These are phyloP conservation scores for Calycopis cecrops DNA, from an alignment of 1,140 invertebrate genomes.

Conservation along the genomic window DNA sequence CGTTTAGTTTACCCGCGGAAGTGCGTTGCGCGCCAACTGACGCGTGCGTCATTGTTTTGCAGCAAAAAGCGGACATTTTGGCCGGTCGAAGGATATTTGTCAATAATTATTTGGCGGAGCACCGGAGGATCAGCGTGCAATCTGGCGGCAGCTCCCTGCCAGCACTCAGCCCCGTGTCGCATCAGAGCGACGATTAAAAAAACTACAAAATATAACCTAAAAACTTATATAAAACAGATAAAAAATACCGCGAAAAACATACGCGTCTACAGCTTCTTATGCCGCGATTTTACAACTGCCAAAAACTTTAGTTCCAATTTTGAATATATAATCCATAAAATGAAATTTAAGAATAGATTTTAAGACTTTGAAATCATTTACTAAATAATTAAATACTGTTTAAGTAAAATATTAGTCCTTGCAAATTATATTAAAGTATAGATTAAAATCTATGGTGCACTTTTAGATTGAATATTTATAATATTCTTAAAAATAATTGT, in stretches of 20 bases:
- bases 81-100: slow-evolving; percentile 75
- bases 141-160: slow-evolving; percentile 69
- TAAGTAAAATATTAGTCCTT: slow-evolving; percentile 47
- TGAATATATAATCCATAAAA: slow-evolving; percentile 25
- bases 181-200: slow-evolving; percentile 69
- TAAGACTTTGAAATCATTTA: slow-evolving; percentile 43
- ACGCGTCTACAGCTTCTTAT: slow-evolving; percentile 11
- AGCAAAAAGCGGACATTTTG: slow-evolving; percentile 76
- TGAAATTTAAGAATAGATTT: slow-evolving; percentile 26
- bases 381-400: slow-evolving; percentile 33
- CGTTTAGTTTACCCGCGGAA: slow-evolving; percentile 26
- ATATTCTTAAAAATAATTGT: slow-evolving; percentile 18
- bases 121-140: slow-evolving; percentile 75
- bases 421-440: slow-evolving; percentile 51
- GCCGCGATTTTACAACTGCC: slow-evolving; percentile 15
- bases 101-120: slow-evolving; percentile 77
- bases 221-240: slow-evolving; percentile 14
- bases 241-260: slow-evolving; percentile 26
- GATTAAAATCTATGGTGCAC: slow-evolving; percentile 63
- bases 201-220: slow-evolving; percentile 30
- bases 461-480: slow-evolving; percentile 42
- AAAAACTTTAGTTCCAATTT: slow-evolving; percentile 16
- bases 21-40: slow-evolving; percentile 43
- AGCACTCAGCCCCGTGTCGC: slow-evolving; percentile 68
- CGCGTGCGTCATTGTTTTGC: slow-evolving; percentile 67